Evolutionary conservation across 2,888 invertebrate species (phyloP).

Genomic region (Hypomecis atomaria): DNA sequence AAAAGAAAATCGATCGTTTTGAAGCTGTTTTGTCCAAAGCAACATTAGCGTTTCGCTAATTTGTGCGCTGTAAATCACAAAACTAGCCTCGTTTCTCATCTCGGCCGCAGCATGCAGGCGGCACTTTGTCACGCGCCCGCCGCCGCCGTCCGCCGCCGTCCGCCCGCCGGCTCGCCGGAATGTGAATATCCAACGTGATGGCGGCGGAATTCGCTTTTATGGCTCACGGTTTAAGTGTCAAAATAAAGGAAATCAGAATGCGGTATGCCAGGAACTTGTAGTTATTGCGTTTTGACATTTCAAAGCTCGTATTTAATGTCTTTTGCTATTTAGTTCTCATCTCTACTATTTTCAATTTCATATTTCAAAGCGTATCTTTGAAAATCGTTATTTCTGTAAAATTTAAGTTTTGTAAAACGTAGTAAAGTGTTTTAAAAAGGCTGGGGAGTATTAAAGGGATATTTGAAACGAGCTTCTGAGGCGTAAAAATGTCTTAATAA

Average conservation of each 20-base stretch:
- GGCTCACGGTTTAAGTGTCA: constrained; percentile 1
- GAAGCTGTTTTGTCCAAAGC: not conserved
- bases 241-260: not conserved
- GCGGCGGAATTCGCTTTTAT: constrained; percentile 12
- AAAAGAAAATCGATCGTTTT: not conserved
- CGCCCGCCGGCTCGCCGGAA: constrained; percentile 19
- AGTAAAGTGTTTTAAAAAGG: too few species aligned
- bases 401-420: too few species aligned
- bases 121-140: not conserved
- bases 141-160: not conserved
- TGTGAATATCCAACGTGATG: constrained; percentile 5
- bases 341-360: too few species aligned
- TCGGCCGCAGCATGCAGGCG: not conserved
- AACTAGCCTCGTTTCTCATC: constrained; percentile 20
- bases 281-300: constrained; percentile 5
- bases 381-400: too few species aligned
- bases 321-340: constrained; percentile 4
- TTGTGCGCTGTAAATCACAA: constrained; percentile 13
- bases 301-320: constrained; percentile 1
- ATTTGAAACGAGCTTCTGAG: not conserved
- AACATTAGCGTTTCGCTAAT: constrained; percentile 4
- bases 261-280: not conserved
- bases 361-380: too few species aligned
- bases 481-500: constrained; percentile 3
- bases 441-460: not conserved